These are phyloP conservation scores for Bubo scandiacus DNA, from an alignment of 2,113 vertebrate species.

Conservation along the genomic window DNA sequence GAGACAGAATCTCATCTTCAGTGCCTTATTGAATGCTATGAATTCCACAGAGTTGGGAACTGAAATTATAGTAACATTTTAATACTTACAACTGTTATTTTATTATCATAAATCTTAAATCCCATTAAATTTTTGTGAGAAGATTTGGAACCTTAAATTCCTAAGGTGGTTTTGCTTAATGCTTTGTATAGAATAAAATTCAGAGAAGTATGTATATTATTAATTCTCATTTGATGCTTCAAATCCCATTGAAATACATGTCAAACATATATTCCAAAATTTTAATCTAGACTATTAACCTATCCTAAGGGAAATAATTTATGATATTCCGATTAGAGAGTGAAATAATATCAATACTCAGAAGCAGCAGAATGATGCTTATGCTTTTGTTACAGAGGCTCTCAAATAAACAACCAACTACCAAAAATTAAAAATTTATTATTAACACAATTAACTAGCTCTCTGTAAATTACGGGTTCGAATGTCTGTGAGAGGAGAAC, in stretches of 20 bases:
- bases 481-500: too few species aligned
- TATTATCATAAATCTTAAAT: background rate
- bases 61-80: background rate
- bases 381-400: fast-evolving
- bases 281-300: background rate
- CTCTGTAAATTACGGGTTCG: too few species aligned
- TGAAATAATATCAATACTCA: background rate
- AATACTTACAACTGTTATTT: background rate
- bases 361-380: background rate
- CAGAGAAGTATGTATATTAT: background rate
- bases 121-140: background rate
- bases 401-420: too few species aligned
- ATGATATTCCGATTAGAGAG: background rate
- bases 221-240: background rate
- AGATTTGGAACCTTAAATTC: background rate
- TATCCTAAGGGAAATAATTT: background rate
- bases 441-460: too few species aligned
- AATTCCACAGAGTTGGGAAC: background rate
- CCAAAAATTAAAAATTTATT: too few species aligned
- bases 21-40: background rate
- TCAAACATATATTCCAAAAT: background rate
- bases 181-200: background rate
- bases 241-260: background rate
- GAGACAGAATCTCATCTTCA: background rate
- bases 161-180: background rate